Evolutionary conservation across 2,113 vertebrate genomes (phyloP).

Genomic region (Synchiropus splendidus): DNA sequence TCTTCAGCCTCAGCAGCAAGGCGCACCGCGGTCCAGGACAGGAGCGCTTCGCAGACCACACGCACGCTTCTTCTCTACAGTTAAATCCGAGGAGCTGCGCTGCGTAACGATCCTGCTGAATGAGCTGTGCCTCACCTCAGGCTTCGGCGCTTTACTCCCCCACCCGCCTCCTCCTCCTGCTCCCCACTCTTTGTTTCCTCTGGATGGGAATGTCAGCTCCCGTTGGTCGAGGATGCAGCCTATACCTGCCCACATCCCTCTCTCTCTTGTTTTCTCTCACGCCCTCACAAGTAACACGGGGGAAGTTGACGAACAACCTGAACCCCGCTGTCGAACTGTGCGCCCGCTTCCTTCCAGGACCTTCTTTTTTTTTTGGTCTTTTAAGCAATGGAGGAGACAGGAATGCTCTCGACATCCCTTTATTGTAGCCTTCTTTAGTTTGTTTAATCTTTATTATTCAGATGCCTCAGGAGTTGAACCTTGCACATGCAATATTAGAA

Average conservation of each 20-base stretch:
- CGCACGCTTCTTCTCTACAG: conserved; percentile 29
- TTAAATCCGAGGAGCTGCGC: conserved; percentile 65
- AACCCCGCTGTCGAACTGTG: too few relatives aligned
- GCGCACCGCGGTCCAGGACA: conserved; percentile 45
- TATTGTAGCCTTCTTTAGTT: too few relatives aligned
- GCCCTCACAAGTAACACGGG: not conserved
- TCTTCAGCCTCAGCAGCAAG: conserved; percentile 31
- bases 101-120: conserved; percentile 60
- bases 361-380: too few relatives aligned
- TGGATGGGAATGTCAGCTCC: conserved; percentile 54
- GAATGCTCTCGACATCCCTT: too few relatives aligned
- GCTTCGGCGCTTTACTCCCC: conserved; percentile 36
- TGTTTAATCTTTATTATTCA: too few relatives aligned
- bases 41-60: conserved; percentile 38
- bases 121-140: conserved; percentile 59
- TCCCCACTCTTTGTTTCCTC: conserved; percentile 36
- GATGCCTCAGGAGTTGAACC: too few relatives aligned
- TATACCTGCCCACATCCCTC: conserved; percentile 18
- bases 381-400: too few relatives aligned
- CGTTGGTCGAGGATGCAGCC: conserved; percentile 43
- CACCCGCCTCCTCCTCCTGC: conserved; percentile 19
- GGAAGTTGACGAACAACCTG: not conserved
- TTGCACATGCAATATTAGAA: too few relatives aligned
- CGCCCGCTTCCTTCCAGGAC: too few relatives aligned
- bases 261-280: not conserved